Evolutionary conservation across 2,888 invertebrate species (phyloP).

Genomic region (Melinaea menophilus): DNA sequence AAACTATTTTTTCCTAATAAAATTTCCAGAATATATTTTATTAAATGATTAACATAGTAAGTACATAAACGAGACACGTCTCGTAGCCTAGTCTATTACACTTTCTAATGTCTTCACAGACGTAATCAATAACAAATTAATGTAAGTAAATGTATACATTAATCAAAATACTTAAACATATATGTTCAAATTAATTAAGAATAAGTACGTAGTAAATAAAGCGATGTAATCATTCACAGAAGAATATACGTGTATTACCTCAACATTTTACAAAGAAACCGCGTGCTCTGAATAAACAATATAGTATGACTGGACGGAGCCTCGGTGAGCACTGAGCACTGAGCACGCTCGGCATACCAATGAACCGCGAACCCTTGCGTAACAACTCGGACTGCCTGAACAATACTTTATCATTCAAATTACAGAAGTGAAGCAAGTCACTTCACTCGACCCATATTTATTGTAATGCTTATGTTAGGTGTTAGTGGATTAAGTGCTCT

Average conservation of each 20-base stretch:
- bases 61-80: too few relatives aligned
- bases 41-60: too few relatives aligned
- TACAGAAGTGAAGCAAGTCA: background rate
- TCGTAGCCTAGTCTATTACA: too few relatives aligned
- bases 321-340: slow-evolving; percentile 19
- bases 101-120: too few relatives aligned
- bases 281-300: background rate
- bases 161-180: too few relatives aligned
- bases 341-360: slow-evolving; percentile 22
- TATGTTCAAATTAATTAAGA: too few relatives aligned
- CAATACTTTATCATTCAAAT: slow-evolving; percentile 3
- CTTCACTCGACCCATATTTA: background rate
- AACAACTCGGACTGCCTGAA: background rate
- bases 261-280: background rate
- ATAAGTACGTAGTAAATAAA: too few relatives aligned
- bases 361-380: background rate
- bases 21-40: too few relatives aligned
- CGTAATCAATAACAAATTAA: too few relatives aligned
- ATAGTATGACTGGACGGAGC: slow-evolving; percentile 9
- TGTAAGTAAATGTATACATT: too few relatives aligned
- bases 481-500: too few relatives aligned
- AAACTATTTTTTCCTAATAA: too few relatives aligned
- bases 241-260: background rate
- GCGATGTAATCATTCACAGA: background rate
- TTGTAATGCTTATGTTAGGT: background rate